A percentile compares a stretch with the other conserved stretches of the same genome.
Evolutionary conservation across 1,140 invertebrate species (phyloP).

Genomic region (Zaprionus lachaisei): DNA sequence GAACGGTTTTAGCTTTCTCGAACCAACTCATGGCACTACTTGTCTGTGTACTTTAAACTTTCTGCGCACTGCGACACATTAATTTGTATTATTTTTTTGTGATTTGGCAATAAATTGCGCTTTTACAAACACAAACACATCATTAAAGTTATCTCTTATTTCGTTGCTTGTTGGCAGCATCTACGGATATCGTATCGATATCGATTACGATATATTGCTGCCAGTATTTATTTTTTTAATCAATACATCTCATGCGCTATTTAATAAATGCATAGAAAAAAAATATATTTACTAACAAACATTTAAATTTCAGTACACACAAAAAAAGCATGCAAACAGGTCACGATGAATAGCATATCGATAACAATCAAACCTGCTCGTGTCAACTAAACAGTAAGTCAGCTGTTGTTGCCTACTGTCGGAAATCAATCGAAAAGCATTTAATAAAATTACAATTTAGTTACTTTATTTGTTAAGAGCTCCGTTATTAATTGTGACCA

Average conservation of each 20-base stretch:
- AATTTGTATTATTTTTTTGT: conserved; percentile 3
- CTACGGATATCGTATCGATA: conserved; percentile 37
- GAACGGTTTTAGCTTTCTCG: conserved; percentile 72
- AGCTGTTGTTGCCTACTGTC: conserved; percentile 20
- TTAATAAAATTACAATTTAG: conserved; percentile 24
- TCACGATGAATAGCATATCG: conserved; percentile 5
- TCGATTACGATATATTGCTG: conserved; percentile 2
- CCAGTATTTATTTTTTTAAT: not conserved
- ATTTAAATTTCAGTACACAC: not conserved
- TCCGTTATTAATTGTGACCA: not conserved
- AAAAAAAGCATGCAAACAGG: not conserved
- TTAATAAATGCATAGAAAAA: not conserved
- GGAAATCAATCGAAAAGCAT: conserved; percentile 15
- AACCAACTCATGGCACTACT: conserved; percentile 68
- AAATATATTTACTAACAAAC: not conserved
- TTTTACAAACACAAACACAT: conserved; percentile 45
- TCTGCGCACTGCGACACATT: conserved; percentile 5
- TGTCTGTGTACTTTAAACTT: conserved; percentile 18
- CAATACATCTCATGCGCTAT: not conserved
- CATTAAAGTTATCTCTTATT: conserved; percentile 38
- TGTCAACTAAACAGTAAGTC: conserved; percentile 3
- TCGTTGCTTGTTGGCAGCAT: conserved; percentile 46
- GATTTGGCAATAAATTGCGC: conserved; percentile 36
- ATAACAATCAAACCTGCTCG: not conserved
- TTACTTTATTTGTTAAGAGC: conserved; percentile 2